Conservation (phyloP, 2,888 invertebrate genomes). For the Spodoptera littoralis region DNA sequence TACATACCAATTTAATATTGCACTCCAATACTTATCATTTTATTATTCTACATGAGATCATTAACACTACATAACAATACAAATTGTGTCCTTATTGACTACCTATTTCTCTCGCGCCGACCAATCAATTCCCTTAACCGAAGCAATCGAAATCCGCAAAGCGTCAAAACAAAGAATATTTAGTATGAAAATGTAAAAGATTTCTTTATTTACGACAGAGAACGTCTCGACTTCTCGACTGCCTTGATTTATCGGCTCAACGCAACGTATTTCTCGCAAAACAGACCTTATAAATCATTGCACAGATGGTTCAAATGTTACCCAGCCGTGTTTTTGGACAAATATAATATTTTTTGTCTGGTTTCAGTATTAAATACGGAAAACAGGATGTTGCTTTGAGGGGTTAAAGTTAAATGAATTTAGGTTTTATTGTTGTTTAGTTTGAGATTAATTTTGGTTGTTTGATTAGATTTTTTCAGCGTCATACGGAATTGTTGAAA, state of each 20-base stretch:
- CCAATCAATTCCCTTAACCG: too few species aligned
- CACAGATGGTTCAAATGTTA: conserved; percentile 71
- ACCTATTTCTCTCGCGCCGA: too few species aligned
- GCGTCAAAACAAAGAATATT: conserved; percentile 42
- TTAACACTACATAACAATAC: too few species aligned
- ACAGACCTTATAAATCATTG: conserved; percentile 73
- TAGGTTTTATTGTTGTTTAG: too few species aligned
- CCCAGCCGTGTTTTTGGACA: conserved; percentile 61
- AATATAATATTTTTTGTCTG: conserved; percentile 45
- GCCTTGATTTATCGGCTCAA: conserved; percentile 64
- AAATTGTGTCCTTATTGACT: too few species aligned
- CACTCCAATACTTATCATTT: too few species aligned
- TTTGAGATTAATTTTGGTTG: too few species aligned
- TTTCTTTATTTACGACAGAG: conserved; percentile 66
- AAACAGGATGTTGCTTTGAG: not conserved
- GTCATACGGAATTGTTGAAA: not conserved
- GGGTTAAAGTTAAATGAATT: too few species aligned
- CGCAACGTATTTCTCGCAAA: conserved; percentile 64
- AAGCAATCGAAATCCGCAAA: conserved; percentile 13
- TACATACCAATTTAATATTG: too few species aligned
- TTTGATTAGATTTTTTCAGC: not conserved
- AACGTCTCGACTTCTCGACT: conserved; percentile 56
- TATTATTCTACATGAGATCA: too few species aligned
- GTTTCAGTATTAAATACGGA: conserved; percentile 23
- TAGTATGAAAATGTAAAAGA: conserved; percentile 48